phyloP scores from a whole-genome alignment of 2,888 invertebrate genomes.

The Pachycephus smyrnensis region DNA sequence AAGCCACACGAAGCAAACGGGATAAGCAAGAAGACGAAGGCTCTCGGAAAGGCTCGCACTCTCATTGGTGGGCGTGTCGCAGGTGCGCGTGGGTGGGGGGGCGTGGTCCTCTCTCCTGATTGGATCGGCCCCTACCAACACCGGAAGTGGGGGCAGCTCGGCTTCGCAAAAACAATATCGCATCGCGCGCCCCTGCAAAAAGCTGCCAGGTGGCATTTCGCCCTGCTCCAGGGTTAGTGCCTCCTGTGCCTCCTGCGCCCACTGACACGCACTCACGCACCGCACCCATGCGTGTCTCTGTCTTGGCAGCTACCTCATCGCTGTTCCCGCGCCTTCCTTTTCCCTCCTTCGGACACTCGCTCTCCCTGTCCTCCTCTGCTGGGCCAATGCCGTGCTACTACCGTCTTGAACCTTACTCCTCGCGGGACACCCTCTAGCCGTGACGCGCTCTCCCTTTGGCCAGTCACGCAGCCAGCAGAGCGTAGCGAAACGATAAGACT shows the following conservation, averaged over 20 bases:
- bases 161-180: slow-evolving; percentile 61
- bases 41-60: slow-evolving; percentile 32
- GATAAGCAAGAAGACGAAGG: not conserved
- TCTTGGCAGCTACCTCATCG: slow-evolving; percentile 12
- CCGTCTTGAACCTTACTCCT: no score
- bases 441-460: not conserved
- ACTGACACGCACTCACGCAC: slow-evolving; percentile 7
- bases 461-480: not conserved
- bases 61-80: slow-evolving; percentile 61
- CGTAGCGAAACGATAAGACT: not conserved
- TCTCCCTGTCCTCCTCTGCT: slow-evolving; percentile 6
- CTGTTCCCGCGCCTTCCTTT: slow-evolving; percentile 11
- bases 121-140: slow-evolving; percentile 46
- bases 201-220: slow-evolving; percentile 67
- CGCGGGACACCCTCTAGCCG: no score
- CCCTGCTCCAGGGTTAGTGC: slow-evolving; percentile 52
- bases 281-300: slow-evolving; percentile 6
- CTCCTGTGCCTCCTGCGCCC: slow-evolving; percentile 1
- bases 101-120: slow-evolving; percentile 57
- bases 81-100: slow-evolving; percentile 66
- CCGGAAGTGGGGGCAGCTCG: slow-evolving; percentile 52
- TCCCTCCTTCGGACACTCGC: slow-evolving; percentile 7
- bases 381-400: no score
- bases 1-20: not conserved
- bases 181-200: slow-evolving; percentile 58